Evolutionary conservation across 1,140 invertebrate genomes (phyloP), one percentile per base, ranked within the genome.

Genomic region (Apis dorsata): DNA sequence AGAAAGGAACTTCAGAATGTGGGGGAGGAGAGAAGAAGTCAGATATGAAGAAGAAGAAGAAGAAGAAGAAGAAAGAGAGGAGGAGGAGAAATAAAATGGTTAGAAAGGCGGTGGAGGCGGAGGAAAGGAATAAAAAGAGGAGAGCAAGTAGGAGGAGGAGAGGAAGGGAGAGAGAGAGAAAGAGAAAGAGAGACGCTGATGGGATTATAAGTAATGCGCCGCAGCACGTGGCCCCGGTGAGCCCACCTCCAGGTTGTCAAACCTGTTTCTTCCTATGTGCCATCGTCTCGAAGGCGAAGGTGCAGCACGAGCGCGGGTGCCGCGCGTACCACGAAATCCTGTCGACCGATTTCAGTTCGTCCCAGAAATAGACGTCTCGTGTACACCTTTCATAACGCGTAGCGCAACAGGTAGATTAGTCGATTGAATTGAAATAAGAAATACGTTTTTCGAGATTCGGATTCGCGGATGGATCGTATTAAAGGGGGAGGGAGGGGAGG

Each of bases 161-260:
- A 71, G 84, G 69, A 79, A 83, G 59, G 65, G 65, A 21, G 79
- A 85, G 80, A 75, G 59, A 51, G 68, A 44, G 15, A 55, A 76
- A 86, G 49, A 73, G 75, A 74, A 80, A 83, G 81, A 88, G 81
- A 89, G 86, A 84, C 76, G 81, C 84, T 88, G 87, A 88, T 88
- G 84, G 87, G 87, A 88, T 88, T 88, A 88, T 88, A 88, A 88
- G 87, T 88, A 88, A 93, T 93, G 93, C 91, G 91, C 87, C 92
- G 91, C 90, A 93, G 93, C 91, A 93, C 92, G 92, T 93, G 92
- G 92, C 92, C 91, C 89, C 88, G 89, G 89, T 91, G 87, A 89
- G 88, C 90, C 90, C 88, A 90, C 91, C 89, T 92, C 90, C 90
- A 91, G 90, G 89, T 93, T 93, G 93, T 93, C 93, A 93, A 94